Evolutionary conservation across 2,888 invertebrate species (phyloP).

Genomic region (Mellilla xanthometata): DNA sequence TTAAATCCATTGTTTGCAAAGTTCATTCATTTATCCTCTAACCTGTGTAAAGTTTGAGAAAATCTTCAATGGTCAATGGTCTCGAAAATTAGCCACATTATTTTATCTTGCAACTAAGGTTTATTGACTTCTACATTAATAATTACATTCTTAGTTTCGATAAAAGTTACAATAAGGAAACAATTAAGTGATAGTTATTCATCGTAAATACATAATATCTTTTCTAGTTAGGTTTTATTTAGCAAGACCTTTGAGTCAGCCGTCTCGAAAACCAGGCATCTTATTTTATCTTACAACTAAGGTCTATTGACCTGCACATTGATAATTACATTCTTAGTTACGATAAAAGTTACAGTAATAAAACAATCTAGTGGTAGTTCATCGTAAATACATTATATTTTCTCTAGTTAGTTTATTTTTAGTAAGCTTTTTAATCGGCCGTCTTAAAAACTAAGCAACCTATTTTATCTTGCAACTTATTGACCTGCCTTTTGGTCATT

Average conservation of each 20-base stretch:
- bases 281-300: constrained; percentile 2
- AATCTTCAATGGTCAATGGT: constrained; percentile 34
- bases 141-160: constrained; percentile 23
- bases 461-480: no score
- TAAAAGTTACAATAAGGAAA: constrained; percentile 32
- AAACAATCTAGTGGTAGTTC: no score
- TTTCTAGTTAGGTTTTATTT: no score
- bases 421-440: no score
- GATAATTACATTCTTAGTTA: no score
- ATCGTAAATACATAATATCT: constrained; percentile 21
- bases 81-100: constrained; percentile 24
- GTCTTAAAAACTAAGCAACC: no score
- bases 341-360: no score
- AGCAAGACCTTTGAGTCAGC: constrained; percentile 34
- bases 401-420: no score
- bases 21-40: constrained; percentile 25
- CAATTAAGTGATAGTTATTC: constrained; percentile 44
- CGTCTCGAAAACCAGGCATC: constrained; percentile 26
- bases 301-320: constrained; percentile 37
- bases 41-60: constrained; percentile 17
- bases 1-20: constrained; percentile 25
- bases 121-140: constrained; percentile 38
- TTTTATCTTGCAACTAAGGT: constrained; percentile 1
- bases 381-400: no score
- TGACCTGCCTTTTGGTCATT: no score